Conservation (phyloP, 2,797 vertebrate species). For the Sebastes paucispinis region DNA sequence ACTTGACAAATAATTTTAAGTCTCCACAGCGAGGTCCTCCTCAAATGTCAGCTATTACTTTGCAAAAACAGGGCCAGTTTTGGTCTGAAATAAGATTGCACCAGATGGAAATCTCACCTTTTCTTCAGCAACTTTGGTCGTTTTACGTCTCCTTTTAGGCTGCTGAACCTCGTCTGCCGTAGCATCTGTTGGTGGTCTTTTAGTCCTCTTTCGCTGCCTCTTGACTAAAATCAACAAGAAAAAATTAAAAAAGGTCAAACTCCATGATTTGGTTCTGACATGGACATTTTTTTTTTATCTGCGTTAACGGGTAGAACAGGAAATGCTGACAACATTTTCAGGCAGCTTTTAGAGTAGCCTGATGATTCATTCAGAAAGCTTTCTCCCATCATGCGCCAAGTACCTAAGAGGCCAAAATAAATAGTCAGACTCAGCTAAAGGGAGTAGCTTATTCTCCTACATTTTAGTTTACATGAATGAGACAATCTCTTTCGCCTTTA, state of each 20-base stretch:
- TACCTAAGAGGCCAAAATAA: not conserved
- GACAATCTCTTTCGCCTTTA: constrained; percentile 8
- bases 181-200: constrained; percentile 79
- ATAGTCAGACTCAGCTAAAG: not conserved
- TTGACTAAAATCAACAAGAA: constrained; percentile 44
- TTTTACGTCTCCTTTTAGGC: constrained; percentile 72
- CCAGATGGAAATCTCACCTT: constrained; percentile 37
- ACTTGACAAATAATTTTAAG: fast-evolving
- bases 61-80: not conserved
- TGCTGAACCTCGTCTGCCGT: constrained; percentile 65
- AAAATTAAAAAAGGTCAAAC: not conserved
- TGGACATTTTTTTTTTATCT: not conserved
- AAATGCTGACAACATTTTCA: not conserved
- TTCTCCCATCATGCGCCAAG: not conserved
- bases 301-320: not conserved
- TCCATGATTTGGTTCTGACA: not conserved
- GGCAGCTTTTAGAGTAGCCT: not conserved
- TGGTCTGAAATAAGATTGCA: too few relatives aligned
- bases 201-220: constrained; percentile 32
- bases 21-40: not conserved
- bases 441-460: not conserved
- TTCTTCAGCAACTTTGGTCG: constrained; percentile 53
- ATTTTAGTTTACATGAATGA: not conserved
- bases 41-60: not conserved
- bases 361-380: not conserved